phyloP scores from a whole-genome alignment of 2,888 invertebrate genomes.

The Chromoteleia sp. region DNA sequence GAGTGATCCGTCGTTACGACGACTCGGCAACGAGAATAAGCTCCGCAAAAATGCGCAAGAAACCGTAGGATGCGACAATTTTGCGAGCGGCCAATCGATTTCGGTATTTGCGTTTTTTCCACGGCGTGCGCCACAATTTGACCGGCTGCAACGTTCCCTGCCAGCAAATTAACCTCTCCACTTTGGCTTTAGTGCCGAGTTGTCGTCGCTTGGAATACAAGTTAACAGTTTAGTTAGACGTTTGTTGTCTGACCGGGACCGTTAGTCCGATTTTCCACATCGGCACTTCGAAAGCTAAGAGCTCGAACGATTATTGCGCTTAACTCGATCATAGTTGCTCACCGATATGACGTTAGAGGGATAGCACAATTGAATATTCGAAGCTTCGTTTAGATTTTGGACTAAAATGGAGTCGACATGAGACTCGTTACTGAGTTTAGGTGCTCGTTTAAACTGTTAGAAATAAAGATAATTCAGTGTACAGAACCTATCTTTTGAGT shows the following conservation, averaged over 20 bases:
- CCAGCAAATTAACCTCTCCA: conserved; percentile 77
- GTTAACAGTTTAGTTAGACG: conserved; percentile 81
- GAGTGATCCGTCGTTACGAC: conserved; percentile 54
- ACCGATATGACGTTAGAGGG: conserved; percentile 25
- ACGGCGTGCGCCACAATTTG: no score
- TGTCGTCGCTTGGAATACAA: conserved; percentile 66
- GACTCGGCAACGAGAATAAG: no score
- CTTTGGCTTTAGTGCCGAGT: no score
- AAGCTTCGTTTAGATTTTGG: conserved; percentile 12
- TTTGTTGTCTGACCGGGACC: conserved; percentile 9
- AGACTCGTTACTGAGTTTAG: no score
- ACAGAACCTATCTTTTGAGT: no score
- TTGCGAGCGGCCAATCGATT: conserved; percentile 78
- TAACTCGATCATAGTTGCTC: conserved; percentile 65
- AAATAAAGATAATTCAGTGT: no score
- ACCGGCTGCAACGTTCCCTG: no score
- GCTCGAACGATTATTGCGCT: conserved; percentile 39
- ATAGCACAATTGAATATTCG: conserved; percentile 37
- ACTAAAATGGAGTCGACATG: conserved; percentile 8
- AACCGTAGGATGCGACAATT: no score
- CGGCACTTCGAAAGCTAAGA: conserved; percentile 10
- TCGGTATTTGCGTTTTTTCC: not conserved
- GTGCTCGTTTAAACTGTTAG: no score
- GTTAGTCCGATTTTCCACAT: conserved; percentile 38
- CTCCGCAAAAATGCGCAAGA: conserved; percentile 66